Conservation (phyloP, 2,113 vertebrate genomes). For the Oryzias curvinotus region DNA sequence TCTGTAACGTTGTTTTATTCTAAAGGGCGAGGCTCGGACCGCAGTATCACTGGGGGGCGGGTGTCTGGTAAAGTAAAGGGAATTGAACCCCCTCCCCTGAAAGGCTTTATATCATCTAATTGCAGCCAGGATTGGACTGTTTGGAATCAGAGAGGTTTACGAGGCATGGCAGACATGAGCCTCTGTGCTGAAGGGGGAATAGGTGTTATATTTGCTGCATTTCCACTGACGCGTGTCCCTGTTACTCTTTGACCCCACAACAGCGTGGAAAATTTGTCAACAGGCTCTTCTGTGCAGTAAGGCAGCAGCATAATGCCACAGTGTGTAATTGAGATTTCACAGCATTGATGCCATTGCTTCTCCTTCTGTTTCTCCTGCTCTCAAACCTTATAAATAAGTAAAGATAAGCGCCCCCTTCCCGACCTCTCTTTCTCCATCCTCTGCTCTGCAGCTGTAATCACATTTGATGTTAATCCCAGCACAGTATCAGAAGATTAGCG, state of each 20-base stretch:
- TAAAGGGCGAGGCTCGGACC: constrained; percentile 22
- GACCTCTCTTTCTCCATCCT: constrained; percentile 9
- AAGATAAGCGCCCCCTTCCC: neutral
- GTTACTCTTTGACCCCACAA: constrained; percentile 32
- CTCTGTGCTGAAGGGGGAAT: constrained; percentile 1
- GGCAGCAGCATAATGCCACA: constrained; percentile 30
- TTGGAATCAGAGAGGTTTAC: constrained; percentile 64
- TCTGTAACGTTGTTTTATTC: constrained; percentile 53
- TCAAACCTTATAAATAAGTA: constrained; percentile 16
- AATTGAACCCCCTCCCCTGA: constrained; percentile 39
- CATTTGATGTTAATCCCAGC: constrained; percentile 75
- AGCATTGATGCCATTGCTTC: constrained; percentile 50
- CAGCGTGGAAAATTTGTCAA: constrained; percentile 15
- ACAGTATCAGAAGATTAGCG: constrained; percentile 75
- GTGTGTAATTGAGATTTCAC: constrained; percentile 63
- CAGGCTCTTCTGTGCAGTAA: constrained; percentile 18
- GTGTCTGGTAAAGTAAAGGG: constrained; percentile 46
- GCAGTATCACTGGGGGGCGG: constrained; percentile 16
- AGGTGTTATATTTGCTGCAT: constrained; percentile 33
- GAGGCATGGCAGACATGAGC: constrained; percentile 15
- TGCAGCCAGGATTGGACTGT: constrained; percentile 11
- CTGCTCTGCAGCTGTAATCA: constrained; percentile 59
- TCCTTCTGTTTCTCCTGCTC: constrained; percentile 4
- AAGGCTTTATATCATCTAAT: constrained; percentile 49
- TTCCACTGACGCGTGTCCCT: constrained; percentile 6